Evolutionary conservation across 2,113 vertebrate genomes (phyloP), one percentile per base, ranked within the genome.

Genomic region (Aspiorhynchus laticeps): DNA sequence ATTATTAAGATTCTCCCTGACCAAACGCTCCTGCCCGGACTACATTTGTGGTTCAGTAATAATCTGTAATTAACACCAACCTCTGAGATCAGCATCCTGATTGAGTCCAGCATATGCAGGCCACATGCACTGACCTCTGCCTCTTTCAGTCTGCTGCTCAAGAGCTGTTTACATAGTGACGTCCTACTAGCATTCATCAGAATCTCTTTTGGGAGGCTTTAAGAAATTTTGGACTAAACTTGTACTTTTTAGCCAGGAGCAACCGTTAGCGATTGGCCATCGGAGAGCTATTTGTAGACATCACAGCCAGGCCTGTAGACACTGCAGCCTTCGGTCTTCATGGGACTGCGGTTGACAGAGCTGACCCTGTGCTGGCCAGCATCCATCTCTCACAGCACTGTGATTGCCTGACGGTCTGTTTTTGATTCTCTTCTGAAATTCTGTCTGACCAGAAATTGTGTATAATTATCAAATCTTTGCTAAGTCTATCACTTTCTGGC

Each of bases 1-100:
- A 90, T 85, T 38, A 86, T 85, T 84, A 85, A 38, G 81, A 41
- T 80, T 71, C 81, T 48, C 79, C 76, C 76, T 51, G 86, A 80
- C 73, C 84, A 63, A 61, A 77, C 79, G 85, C 85, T 63, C 87
- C 91, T 90, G 82, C 77, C 48, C 7, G 46, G 41, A 5, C 63
- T 75, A 71, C 78, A 59, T 88, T 89, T 88, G 90, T 43, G 87
- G 88, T 89, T 91, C 86, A 86, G 80, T 80, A 87, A 87, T 91
- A 90, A 91, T 91, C 88, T 84, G 88, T 89, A 89, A 90, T 92
- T 91, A 91, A 89, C 86, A 86, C 87, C 85, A 84, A 91, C 89
- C 87, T 85, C 75, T 79, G 65, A 91, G 87, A 89, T 85, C 73
- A 88, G 81, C 41, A 65, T 41, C 46, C 84, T 86, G 87, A 87